Conservation (phyloP, 2,888 invertebrate genomes). For the Lithophane semibrunnea region DNA sequence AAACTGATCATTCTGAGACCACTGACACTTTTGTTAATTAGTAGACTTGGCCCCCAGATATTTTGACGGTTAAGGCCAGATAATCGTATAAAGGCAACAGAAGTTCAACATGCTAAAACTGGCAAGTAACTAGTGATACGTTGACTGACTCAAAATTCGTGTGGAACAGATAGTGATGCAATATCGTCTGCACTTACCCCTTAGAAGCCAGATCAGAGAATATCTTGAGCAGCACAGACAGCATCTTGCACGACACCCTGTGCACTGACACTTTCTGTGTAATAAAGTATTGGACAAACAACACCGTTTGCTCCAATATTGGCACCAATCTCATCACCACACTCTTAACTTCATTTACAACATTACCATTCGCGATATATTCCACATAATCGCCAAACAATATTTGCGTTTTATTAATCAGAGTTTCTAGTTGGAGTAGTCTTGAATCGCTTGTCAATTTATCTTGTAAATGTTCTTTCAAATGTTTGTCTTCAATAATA, state of each 20-base stretch:
- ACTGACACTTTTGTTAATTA: too few species aligned
- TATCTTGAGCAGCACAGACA: constrained; percentile 95
- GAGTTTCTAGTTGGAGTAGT: constrained; percentile 89
- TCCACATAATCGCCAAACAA: constrained; percentile 85
- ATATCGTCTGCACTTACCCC: constrained; percentile 86
- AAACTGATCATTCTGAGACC: too few species aligned
- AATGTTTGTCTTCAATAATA: constrained; percentile 91
- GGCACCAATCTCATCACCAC: constrained; percentile 90
- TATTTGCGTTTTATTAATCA: constrained; percentile 82
- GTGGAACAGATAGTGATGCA: too few species aligned
- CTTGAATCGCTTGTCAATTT: constrained; percentile 91
- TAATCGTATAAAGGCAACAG: too few species aligned
- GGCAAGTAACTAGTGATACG: too few species aligned
- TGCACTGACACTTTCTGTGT: constrained; percentile 95
- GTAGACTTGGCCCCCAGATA: too few species aligned
- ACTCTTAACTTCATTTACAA: constrained; percentile 75
- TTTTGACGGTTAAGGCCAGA: too few species aligned
- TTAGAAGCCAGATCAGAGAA: constrained; percentile 95
- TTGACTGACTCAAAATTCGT: too few species aligned
- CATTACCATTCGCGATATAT: constrained; percentile 75
- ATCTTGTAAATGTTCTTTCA: constrained; percentile 92
- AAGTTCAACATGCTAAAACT: too few species aligned
- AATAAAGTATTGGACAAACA: constrained; percentile 94
- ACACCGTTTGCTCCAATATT: constrained; percentile 94
- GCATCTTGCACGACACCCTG: constrained; percentile 95